These are phyloP conservation scores for Trigoniulus corallinus DNA, from an alignment of 1,140 invertebrate genomes.

Conservation along the genomic window DNA sequence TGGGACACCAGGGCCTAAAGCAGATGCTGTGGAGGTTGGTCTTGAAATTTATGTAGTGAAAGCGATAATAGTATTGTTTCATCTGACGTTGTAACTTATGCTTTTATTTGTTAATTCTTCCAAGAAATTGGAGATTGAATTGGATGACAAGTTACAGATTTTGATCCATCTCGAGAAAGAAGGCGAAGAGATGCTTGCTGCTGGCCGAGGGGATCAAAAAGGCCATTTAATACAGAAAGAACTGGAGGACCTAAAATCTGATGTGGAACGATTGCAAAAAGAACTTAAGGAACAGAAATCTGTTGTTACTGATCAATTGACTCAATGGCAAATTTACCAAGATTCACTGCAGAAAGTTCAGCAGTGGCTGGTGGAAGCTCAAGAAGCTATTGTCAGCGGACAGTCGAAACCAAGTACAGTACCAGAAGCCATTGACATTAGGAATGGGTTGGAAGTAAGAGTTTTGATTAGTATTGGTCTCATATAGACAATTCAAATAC, in stretches of 20 bases:
- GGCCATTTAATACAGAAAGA: slow-evolving; percentile 9
- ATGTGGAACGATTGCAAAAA: slow-evolving; percentile 45
- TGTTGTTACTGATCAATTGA: slow-evolving; percentile 52
- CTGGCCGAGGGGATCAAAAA: slow-evolving; percentile 15
- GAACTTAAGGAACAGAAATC: slow-evolving; percentile 51
- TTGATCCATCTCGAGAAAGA: slow-evolving; percentile 56
- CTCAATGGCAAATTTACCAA: slow-evolving; percentile 72
- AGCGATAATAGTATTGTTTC: no score
- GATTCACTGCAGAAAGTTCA: slow-evolving; percentile 50
- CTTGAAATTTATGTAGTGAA: neutral
- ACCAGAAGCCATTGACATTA: slow-evolving; percentile 48
- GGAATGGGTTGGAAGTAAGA: neutral
- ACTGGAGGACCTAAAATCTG: slow-evolving; percentile 11
- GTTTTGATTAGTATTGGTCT: neutral
- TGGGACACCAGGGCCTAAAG: slow-evolving; percentile 21
- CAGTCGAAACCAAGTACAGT: slow-evolving; percentile 42
- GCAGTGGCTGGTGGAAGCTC: slow-evolving; percentile 74
- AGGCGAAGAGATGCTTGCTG: slow-evolving; percentile 45
- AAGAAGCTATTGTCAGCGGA: slow-evolving; percentile 53
- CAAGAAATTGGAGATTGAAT: slow-evolving; percentile 15
- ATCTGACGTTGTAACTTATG: no score
- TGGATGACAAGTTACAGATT: slow-evolving; percentile 45
- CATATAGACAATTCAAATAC: neutral
- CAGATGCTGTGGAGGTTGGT: slow-evolving; percentile 21
- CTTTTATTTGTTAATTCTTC: neutral